A percentile compares a stretch with the other conserved stretches of the same genome.
phyloP scores from a whole-genome alignment of 1,140 invertebrate species.

The Bombus fervidus region DNA sequence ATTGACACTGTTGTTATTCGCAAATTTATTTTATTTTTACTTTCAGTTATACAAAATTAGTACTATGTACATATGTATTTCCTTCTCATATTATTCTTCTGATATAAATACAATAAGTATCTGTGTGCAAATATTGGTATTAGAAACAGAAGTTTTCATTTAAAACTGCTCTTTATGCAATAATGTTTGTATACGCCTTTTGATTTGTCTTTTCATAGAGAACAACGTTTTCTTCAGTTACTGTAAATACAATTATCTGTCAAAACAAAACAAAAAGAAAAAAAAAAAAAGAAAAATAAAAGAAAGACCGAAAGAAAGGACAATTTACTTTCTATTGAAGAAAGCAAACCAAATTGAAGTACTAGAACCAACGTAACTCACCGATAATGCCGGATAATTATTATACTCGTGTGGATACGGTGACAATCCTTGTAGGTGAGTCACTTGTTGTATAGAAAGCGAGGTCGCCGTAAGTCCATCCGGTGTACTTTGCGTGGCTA shows the following conservation, averaged over 20 bases:
- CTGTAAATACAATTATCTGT: background rate
- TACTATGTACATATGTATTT: too few relatives aligned
- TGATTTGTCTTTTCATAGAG: background rate
- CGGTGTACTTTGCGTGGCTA: conserved; percentile 79
- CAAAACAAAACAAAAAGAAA: background rate
- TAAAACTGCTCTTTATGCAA: too few relatives aligned
- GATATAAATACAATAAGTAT: too few relatives aligned
- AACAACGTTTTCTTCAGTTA: background rate
- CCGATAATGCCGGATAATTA: conserved; percentile 81
- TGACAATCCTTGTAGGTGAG: conserved; percentile 73
- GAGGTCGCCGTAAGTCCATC: conserved; percentile 78
- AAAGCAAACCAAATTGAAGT: background rate
- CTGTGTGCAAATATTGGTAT: too few relatives aligned
- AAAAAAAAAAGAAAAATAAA: background rate
- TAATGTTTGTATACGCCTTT: too few relatives aligned
- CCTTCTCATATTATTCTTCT: too few relatives aligned
- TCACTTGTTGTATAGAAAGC: conserved; percentile 75
- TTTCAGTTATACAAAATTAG: too few relatives aligned
- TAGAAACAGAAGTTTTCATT: too few relatives aligned
- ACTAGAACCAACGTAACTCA: conserved; percentile 63
- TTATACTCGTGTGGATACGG: conserved; percentile 78
- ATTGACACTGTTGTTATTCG: too few relatives aligned
- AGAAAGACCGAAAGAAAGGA: background rate
- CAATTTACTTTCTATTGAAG: background rate
- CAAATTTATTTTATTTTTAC: too few relatives aligned